These are phyloP conservation scores for Holocentrus rufus DNA, from an alignment of 2,797 vertebrate genomes.

Conservation along the genomic window DNA sequence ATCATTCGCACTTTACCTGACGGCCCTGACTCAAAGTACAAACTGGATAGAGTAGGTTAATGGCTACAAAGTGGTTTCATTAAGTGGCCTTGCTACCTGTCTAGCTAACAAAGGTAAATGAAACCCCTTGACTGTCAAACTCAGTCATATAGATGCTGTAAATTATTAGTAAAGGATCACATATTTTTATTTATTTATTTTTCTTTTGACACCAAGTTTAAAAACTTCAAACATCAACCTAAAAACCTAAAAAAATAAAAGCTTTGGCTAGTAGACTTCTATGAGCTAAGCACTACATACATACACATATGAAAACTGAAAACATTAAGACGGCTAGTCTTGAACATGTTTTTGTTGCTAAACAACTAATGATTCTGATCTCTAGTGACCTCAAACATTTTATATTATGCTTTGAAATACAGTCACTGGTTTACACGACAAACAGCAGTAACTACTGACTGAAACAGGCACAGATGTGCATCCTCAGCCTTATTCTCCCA, in stretches of 20 bases:
- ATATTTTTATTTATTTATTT: not conserved
- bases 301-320: not conserved
- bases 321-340: conserved; percentile 27
- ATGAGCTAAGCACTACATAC: not conserved
- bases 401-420: not conserved
- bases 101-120: not conserved
- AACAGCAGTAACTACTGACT: conserved; percentile 1
- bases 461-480: conserved; percentile 3
- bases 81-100: not conserved
- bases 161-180: not conserved
- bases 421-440: conserved; percentile 9
- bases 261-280: not conserved
- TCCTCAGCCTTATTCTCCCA: conserved; percentile 3
- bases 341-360: not conserved
- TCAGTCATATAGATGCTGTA: not conserved
- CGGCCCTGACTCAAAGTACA: conserved; percentile 4
- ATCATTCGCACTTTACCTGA: no score
- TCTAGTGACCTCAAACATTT: conserved; percentile 27
- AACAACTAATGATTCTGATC: conserved; percentile 32
- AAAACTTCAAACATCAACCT: not conserved
- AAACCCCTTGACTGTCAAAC: not conserved
- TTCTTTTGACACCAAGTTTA: not conserved
- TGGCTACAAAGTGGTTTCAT: not conserved
- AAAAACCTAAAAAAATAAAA: not conserved
- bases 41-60: not conserved